These are phyloP conservation scores for Sinodicranocentrus sp. DNA, from an alignment of 2,888 invertebrate genomes.

Conservation along the genomic window DNA sequence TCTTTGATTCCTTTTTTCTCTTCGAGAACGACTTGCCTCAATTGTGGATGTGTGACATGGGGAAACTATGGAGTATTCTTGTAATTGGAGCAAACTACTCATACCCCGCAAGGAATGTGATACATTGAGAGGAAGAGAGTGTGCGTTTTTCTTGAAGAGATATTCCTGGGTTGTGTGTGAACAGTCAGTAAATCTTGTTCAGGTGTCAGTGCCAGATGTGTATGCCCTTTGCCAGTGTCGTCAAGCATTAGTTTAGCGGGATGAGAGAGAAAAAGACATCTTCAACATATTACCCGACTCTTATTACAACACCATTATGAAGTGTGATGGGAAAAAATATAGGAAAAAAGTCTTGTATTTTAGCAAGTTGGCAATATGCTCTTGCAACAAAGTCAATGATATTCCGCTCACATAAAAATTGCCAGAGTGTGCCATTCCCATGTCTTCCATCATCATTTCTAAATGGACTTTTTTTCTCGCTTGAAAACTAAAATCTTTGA, in stretches of 20 bases:
- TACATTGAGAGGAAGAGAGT: conserved; percentile 17
- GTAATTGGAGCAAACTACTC: conserved; percentile 3
- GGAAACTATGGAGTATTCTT: neutral
- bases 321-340: too few species aligned
- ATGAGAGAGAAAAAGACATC: too few species aligned
- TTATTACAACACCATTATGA: too few species aligned
- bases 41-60: conserved; percentile 5
- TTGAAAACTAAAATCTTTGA: too few species aligned
- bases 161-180: conserved; percentile 5
- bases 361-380: too few species aligned
- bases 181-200: conserved; percentile 68
- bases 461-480: neutral
- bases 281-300: too few species aligned
- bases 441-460: conserved; percentile 2
- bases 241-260: too few species aligned
- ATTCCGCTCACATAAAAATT: conserved; percentile 16
- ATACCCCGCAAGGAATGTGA: too few species aligned
- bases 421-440: conserved; percentile 5
- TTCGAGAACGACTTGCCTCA: neutral
- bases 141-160: neutral
- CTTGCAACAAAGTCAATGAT: too few species aligned
- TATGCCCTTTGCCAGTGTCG: conserved; percentile 11
- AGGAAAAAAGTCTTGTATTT: too few species aligned
- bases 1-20: too few species aligned
- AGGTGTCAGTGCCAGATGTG: conserved; percentile 68